phyloP scores from a whole-genome alignment of 1,140 invertebrate genomes.

The Berghia stephanieae region DNA sequence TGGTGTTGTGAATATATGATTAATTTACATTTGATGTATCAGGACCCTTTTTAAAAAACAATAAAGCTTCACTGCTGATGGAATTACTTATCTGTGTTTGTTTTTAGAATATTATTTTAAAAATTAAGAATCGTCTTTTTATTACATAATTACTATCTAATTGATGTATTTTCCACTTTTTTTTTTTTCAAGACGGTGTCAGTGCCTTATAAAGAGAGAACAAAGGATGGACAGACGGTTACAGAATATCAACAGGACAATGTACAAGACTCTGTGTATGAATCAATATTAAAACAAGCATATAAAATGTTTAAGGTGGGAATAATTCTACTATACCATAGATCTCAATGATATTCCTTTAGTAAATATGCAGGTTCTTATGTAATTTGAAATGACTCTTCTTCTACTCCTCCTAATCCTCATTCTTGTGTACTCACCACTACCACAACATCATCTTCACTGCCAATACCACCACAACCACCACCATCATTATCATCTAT shows the following conservation, averaged over 20 bases:
- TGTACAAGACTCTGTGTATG: constrained; percentile 81
- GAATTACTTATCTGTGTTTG: neutral
- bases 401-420: neutral
- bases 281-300: constrained; percentile 76
- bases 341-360: neutral
- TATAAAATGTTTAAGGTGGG: constrained; percentile 76
- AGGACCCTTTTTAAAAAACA: neutral
- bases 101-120: neutral
- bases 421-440: neutral
- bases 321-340: constrained; percentile 1
- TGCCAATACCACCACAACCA: neutral
- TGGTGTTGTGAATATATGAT: neutral
- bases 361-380: neutral
- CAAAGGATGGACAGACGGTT: constrained; percentile 75
- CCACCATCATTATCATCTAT: no score
- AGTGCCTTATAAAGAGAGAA: constrained; percentile 75
- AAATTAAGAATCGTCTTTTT: neutral
- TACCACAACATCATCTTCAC: neutral
- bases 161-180: neutral
- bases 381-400: neutral
- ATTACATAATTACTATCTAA: neutral
- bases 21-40: neutral
- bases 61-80: neutral
- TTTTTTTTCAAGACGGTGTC: constrained; percentile 73
- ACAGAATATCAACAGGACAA: constrained; percentile 80